A percentile compares a stretch with the other conserved stretches of the same genome.
These are phyloP conservation scores for Meta bourneti DNA, from an alignment of 2,888 invertebrate species.

Conservation along the genomic window DNA sequence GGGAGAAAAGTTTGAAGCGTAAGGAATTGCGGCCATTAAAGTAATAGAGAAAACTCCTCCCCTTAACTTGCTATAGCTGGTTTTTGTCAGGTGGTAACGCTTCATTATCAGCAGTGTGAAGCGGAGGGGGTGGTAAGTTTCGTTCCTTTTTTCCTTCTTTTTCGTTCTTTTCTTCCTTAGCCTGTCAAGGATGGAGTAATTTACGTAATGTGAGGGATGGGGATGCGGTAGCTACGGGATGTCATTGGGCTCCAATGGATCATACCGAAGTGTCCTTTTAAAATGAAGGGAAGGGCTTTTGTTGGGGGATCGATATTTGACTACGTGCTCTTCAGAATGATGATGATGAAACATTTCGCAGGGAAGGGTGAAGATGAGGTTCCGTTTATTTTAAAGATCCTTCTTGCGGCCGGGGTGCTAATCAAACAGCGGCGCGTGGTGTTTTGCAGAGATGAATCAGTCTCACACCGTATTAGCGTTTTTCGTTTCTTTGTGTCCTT, in stretches of 20 bases:
- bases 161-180: conserved; percentile 27
- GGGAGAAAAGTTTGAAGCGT: conserved; percentile 43
- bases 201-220: conserved; percentile 40
- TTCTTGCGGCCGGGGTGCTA: not conserved
- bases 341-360: conserved; percentile 40
- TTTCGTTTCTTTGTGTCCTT: not conserved
- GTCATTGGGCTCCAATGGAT: conserved; percentile 45
- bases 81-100: conserved; percentile 69
- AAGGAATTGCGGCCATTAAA: conserved; percentile 71
- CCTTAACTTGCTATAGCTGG: conserved; percentile 45
- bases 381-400: not conserved
- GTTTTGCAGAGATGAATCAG: not conserved
- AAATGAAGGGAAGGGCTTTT: conserved; percentile 31
- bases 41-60: conserved; percentile 54
- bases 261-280: conserved; percentile 44
- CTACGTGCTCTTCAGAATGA: conserved; percentile 39
- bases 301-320: conserved; percentile 51
- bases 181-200: conserved; percentile 38
- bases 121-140: not conserved
- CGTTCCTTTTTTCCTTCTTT: not conserved
- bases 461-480: not conserved
- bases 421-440: not conserved
- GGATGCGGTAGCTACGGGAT: conserved; percentile 32
- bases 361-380: conserved; percentile 1
- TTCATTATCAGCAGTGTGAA: conserved; percentile 57